Evolutionary conservation across 2,888 invertebrate species (phyloP).

Genomic region (Metacarcinus magister): DNA sequence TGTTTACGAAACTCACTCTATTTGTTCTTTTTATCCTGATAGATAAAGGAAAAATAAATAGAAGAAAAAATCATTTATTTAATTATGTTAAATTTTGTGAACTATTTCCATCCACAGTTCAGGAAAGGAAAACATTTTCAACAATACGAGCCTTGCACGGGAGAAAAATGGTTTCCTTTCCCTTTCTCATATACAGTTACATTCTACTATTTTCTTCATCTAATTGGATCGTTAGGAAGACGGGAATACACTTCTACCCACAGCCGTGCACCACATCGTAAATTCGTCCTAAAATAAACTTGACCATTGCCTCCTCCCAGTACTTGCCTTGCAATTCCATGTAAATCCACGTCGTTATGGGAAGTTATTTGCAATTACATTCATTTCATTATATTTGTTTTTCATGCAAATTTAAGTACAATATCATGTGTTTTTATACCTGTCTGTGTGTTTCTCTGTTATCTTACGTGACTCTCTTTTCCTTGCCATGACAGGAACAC

Average conservation of each 20-base stretch:
- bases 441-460: not conserved
- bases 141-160: not conserved
- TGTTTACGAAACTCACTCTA: not conserved
- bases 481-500: slow-evolving; percentile 76
- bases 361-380: not conserved
- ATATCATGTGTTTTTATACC: not conserved
- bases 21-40: not conserved
- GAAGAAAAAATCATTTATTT: not conserved
- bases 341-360: not conserved
- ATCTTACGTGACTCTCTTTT: not conserved
- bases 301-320: not conserved
- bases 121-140: not conserved
- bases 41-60: not conserved
- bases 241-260: not conserved
- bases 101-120: not conserved
- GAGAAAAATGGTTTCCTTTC: not conserved
- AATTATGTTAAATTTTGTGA: not conserved
- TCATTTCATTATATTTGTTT: not conserved
- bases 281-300: not conserved
- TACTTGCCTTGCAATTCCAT: not conserved
- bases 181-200: not conserved
- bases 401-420: not conserved
- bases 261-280: not conserved
- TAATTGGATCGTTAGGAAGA: not conserved
- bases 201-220: not conserved